A percentile compares a stretch with the other conserved stretches of the same genome.
Conservation (phyloP, 2,888 invertebrate species). For the Pyralis farinalis region DNA sequence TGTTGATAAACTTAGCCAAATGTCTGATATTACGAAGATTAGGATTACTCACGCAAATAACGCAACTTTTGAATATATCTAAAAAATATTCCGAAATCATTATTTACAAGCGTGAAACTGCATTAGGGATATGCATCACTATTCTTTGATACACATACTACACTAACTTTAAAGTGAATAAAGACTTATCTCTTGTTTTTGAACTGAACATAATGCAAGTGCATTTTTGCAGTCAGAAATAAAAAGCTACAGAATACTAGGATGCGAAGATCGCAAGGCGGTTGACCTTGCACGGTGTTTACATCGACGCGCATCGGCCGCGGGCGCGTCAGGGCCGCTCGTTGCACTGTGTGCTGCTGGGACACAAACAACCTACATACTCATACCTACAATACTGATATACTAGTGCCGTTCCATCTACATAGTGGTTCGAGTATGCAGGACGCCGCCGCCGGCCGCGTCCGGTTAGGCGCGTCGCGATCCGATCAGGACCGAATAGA, state of each 20-base stretch:
- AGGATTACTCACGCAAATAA: no score
- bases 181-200: background rate
- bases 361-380: conserved; percentile 71
- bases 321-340: conserved; percentile 68
- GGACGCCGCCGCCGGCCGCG: conserved; percentile 55
- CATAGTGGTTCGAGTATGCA: conserved; percentile 63
- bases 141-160: no score
- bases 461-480: conserved; percentile 62
- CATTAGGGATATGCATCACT: no score
- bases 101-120: no score
- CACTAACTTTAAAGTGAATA: no score
- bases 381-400: conserved; percentile 38
- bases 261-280: conserved; percentile 46
- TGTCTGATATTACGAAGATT: no score
- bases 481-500: conserved; percentile 42
- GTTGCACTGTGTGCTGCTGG: conserved; percentile 53
- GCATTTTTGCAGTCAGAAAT: conserved; percentile 15
- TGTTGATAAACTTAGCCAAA: no score
- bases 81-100: no score
- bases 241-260: conserved; percentile 38
- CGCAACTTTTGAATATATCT: no score
- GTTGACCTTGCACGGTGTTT: conserved; percentile 73
- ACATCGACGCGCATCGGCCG: conserved; percentile 57
- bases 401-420: conserved; percentile 45
- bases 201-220: conserved; percentile 2